Evolutionary conservation across 1,140 invertebrate genomes (phyloP), one percentile per base, ranked within the genome.

Genomic region (Drosophila leontia): DNA sequence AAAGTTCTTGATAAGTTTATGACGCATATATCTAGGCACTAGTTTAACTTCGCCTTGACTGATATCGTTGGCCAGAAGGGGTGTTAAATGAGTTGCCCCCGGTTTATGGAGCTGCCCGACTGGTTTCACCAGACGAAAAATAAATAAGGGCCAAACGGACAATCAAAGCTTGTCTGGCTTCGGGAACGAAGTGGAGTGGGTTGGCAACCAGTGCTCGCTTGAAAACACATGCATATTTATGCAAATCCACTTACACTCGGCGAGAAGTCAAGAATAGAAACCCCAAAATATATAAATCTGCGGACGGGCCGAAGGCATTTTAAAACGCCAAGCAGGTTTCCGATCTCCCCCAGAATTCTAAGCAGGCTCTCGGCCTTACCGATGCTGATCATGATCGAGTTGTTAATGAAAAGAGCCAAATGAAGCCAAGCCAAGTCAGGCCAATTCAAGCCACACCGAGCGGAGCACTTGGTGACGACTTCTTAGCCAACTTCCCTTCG

Each of bases 361-460:
- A 87, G 41, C 50, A 88, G 80, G 64, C 57, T 69, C 69, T 72
- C 34, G 44, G 42, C 26, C 63, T 83, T 87, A 71, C 69, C 75
- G 80, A 87, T 84, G 80, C 84, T 55, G 65, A 80, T 70, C 84
- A 87, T 87, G 84, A 87, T 90, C 84, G 55, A 84, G 68, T 90
- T 88, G 77, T 75, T 87, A 84, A 87, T 87, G 85, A 87, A 88
- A 84, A 84, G 72, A 68, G 47, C 64, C 48, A 56, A 56, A 55
- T 37, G 35, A 56, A 37, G 34, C 34, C 51, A 37, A 9, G 32
- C 32, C 50, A 17, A 37, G 11, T 12, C 35, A 37, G 13, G 13
- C 37, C 37, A 50, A 50, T 19, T 29, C 50, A 34, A 51, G 48
- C 29, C 9, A 3, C 2, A 55, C 12, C 34, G 35, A 39, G 13